Evolutionary conservation across 1,140 invertebrate species (phyloP).

Genomic region (Holcopasites calliopsidis): DNA sequence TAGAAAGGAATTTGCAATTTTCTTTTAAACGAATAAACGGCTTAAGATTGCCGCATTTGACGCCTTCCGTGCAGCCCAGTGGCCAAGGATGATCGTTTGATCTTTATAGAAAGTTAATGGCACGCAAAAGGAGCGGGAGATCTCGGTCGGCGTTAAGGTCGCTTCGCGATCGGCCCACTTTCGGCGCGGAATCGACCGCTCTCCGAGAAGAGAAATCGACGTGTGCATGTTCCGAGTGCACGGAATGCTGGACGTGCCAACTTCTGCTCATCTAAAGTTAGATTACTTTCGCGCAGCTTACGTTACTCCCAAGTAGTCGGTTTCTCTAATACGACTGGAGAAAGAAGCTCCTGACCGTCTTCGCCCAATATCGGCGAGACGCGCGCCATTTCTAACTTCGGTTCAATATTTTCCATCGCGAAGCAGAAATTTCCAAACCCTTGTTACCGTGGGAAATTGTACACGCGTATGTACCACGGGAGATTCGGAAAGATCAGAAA

Average conservation of each 20-base stretch:
- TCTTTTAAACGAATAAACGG: no score
- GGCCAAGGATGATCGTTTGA: slow-evolving; percentile 3
- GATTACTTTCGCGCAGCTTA: slow-evolving; percentile 53
- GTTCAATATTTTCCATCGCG: no score
- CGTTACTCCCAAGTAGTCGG: slow-evolving; percentile 1
- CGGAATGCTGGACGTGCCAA: slow-evolving; percentile 45
- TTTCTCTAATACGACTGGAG: background rate
- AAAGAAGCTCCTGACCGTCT: background rate
- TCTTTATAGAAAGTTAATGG: slow-evolving; percentile 55
- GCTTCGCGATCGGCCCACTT: slow-evolving; percentile 61
- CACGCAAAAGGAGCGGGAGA: slow-evolving; percentile 29
- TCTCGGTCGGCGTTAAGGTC: slow-evolving; percentile 49
- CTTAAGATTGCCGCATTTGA: no score
- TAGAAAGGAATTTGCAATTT: no score
- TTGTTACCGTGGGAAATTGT: no score
- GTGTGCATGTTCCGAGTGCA: slow-evolving; percentile 1
- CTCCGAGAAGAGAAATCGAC: slow-evolving; percentile 58
- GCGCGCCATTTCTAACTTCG: no score
- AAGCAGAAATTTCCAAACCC: no score
- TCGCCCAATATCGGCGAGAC: no score
- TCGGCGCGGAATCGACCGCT: slow-evolving; percentile 38
- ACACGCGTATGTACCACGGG: no score
- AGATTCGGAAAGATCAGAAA: no score
- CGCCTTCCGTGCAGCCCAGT: no score
- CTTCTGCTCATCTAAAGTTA: slow-evolving; percentile 57